Evolutionary conservation across 1,140 invertebrate species (phyloP).

Genomic region (Zaprionus taronus): DNA sequence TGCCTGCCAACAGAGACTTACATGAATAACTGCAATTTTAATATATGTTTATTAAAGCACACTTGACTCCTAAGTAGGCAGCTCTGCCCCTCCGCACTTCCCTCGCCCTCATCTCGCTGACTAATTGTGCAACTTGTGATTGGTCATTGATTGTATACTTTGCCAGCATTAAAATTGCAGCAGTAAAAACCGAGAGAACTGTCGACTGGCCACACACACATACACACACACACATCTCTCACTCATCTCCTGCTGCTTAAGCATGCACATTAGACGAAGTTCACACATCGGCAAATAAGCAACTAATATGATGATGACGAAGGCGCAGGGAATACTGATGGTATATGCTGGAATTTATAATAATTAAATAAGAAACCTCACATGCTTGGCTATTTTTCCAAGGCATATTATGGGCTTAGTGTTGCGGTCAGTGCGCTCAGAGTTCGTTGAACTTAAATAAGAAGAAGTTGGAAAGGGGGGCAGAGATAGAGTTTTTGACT

Average conservation of each 20-base stretch:
- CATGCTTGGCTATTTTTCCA: constrained; percentile 1
- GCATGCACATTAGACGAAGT: constrained; percentile 66
- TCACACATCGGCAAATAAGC: constrained; percentile 60
- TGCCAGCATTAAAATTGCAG: constrained; percentile 72
- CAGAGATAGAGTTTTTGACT: no score
- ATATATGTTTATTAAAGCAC: constrained; percentile 80
- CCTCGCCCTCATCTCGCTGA: background rate
- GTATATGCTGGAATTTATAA: constrained; percentile 1
- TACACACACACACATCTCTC: background rate
- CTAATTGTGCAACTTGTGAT: constrained; percentile 78
- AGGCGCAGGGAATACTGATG: background rate
- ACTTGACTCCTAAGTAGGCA: constrained; percentile 62
- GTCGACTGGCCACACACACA: background rate
- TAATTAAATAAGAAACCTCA: constrained; percentile 8
- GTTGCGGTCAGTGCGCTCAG: background rate
- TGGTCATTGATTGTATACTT: constrained; percentile 70
- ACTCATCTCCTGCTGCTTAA: constrained; percentile 46
- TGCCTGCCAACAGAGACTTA: constrained; percentile 61
- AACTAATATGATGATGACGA: constrained; percentile 36
- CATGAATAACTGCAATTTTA: constrained; percentile 83
- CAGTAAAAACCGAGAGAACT: constrained; percentile 55
- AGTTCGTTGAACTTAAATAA: background rate
- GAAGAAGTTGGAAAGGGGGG: background rate
- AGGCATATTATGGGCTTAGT: constrained; percentile 1
- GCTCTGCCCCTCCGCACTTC: background rate